phyloP scores from a whole-genome alignment of 2,888 invertebrate genomes.

The Mimachlamys varia region DNA sequence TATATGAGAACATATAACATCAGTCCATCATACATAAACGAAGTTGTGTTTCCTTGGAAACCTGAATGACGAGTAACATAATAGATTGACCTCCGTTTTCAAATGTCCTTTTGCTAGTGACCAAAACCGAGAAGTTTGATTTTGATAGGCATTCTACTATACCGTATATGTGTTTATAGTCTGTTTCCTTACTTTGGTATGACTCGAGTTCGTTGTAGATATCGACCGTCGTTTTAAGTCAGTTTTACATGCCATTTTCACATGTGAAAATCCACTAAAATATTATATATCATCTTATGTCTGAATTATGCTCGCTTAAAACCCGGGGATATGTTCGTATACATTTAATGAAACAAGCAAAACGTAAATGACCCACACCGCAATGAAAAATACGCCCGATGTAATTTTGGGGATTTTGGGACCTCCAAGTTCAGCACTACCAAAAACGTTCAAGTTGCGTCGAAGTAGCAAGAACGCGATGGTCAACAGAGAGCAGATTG shows the following conservation, averaged over 20 bases:
- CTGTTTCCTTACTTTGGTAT: not conserved
- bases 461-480: conserved; percentile 82
- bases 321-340: conserved; percentile 62
- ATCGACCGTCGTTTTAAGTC: not conserved
- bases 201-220: not conserved
- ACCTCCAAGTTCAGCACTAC: conserved; percentile 84
- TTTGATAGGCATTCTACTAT: not conserved
- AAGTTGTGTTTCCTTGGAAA: no score
- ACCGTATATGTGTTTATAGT: not conserved
- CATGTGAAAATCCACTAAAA: no score
- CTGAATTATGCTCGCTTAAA: conserved; percentile 45
- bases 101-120: no score
- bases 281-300: not conserved
- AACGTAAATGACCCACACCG: conserved; percentile 83
- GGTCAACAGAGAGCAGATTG: conserved; percentile 82
- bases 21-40: no score
- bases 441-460: conserved; percentile 82
- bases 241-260: no score
- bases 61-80: no score
- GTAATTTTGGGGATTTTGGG: conserved; percentile 80
- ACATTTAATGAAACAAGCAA: conserved; percentile 78
- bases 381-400: conserved; percentile 81
- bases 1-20: no score
- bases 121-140: not conserved
- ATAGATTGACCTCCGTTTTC: no score